These are phyloP conservation scores for Griposia aprilina DNA, from an alignment of 2,888 invertebrate species.

Conservation along the genomic window DNA sequence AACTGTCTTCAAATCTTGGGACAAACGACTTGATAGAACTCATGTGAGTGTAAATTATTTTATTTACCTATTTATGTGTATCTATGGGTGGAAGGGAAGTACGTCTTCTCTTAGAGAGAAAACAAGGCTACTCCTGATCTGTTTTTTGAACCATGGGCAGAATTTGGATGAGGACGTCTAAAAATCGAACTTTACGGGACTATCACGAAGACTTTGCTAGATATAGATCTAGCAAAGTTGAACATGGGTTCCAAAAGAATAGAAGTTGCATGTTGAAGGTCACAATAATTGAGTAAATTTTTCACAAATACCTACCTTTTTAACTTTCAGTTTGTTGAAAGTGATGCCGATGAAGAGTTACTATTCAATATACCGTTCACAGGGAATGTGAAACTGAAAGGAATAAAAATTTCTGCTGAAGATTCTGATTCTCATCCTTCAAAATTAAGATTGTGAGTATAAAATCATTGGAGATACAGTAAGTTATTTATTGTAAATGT, in stretches of 20 bases:
- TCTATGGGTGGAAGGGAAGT: no score
- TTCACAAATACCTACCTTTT: not conserved
- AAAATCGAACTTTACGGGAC: not conserved
- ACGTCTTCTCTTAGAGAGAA: not conserved
- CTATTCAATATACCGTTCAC: constrained; percentile 99
- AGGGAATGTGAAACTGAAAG: constrained; percentile 98
- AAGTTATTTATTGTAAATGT: not conserved
- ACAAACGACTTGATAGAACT: constrained; percentile 94
- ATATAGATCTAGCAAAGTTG: not conserved
- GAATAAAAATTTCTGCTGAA: constrained; percentile 97
- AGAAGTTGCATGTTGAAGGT: not conserved
- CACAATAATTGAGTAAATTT: constrained; percentile 2
- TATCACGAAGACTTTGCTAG: no score
- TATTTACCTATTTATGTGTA: no score
- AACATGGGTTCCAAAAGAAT: not conserved
- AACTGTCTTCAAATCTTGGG: constrained; percentile 97
- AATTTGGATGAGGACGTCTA: not conserved
- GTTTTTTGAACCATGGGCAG: not conserved
- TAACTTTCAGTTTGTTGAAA: constrained; percentile 96
- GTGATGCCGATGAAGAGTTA: constrained; percentile 98
- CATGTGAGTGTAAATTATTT: constrained; percentile 89
- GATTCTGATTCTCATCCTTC: constrained; percentile 96
- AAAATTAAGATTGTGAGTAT: constrained; percentile 95
- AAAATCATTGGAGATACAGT: not conserved
- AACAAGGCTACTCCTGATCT: not conserved